phyloP scores from a whole-genome alignment of 2,888 invertebrate species.

The Lydus trimaculatus region DNA sequence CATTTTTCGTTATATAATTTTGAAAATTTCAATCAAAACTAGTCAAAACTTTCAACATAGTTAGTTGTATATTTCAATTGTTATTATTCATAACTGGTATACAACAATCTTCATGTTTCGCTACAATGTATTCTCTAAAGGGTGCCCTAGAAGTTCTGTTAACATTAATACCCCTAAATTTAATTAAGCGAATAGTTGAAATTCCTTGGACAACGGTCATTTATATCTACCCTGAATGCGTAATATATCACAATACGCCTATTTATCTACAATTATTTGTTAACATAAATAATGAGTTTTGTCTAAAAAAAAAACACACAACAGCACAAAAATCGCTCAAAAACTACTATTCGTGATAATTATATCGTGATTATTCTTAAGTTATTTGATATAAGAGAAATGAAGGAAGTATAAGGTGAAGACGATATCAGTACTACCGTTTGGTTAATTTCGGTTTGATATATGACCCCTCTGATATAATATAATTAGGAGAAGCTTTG shows the following conservation, averaged over 20 bases:
- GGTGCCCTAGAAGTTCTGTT: constrained; percentile 45
- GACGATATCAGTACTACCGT: constrained; percentile 46
- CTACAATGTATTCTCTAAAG: constrained; percentile 27
- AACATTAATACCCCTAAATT: constrained; percentile 54
- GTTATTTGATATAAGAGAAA: constrained; percentile 10
- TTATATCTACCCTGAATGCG: constrained; percentile 53
- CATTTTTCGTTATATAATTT: background rate
- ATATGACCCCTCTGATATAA: constrained; percentile 61
- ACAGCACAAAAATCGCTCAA: background rate
- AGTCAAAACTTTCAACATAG: background rate
- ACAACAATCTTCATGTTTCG: constrained; percentile 24
- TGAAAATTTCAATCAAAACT: constrained; percentile 12
- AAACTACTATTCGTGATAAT: background rate
- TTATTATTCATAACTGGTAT: constrained; percentile 24
- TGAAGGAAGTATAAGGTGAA: constrained; percentile 36
- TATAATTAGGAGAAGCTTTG: constrained; percentile 61
- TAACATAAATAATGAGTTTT: constrained; percentile 28
- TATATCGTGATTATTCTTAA: background rate
- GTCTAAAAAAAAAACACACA: background rate
- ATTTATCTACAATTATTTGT: constrained; percentile 36
- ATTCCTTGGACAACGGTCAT: constrained; percentile 54
- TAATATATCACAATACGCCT: constrained; percentile 48
- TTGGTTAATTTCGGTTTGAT: constrained; percentile 57
- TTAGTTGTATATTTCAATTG: constrained; percentile 12
- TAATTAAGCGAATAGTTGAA: constrained; percentile 55